Base-by-base conservation (phyloP, 2,797 vertebrate species). In the Aulostomus chinensis region DNA sequence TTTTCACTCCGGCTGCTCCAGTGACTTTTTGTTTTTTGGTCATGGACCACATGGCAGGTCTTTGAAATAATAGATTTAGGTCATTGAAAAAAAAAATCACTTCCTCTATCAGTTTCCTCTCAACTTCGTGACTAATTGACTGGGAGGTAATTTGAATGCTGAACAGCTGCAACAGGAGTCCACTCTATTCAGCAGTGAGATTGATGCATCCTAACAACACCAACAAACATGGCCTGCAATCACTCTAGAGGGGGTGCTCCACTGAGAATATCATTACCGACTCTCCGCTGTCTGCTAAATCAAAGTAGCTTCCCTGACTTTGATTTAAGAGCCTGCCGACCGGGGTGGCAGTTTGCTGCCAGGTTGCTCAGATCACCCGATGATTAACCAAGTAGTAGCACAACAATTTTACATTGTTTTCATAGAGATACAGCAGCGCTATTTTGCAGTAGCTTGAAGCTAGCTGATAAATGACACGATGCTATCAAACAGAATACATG, bases 131-230 rank as follows among this genome's bases (percentile, higher is more conserved):
- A 69, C 73, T 84, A 83, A 86, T 81, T 82, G 80, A 78, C 71
- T 61, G 43, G 10, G 65, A 69, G 80, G 82, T 86, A 31, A 78
- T 81, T 67, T 84, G 78, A 82, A 82, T 80, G 65, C 59, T 64
- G 82, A 73, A 36, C 68, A 71, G 68, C 26, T 53, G 56, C 83
- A 79, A 78, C 61, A 53, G 81, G 75, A 68, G 49, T 73, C 74
- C 77, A 61, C 59, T 80, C 62, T 25, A 32, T 56, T 73, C 60
- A 64, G 63, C 54, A 33, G 60, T 36, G 65, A 77, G 73, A 76
- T 40, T 65, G 74, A 84, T 76, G 78, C 63, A 71, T 78, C 73
- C 25, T 55, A 84, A 80, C 77, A 85, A 79, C 74, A 79, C 55
- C 65, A 81, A 69, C 69, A 82, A 84, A 86, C 76, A 76, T 25